Base-by-base conservation (phyloP, 2,888 invertebrate species). In the Heterodera filipjevi region DNA sequence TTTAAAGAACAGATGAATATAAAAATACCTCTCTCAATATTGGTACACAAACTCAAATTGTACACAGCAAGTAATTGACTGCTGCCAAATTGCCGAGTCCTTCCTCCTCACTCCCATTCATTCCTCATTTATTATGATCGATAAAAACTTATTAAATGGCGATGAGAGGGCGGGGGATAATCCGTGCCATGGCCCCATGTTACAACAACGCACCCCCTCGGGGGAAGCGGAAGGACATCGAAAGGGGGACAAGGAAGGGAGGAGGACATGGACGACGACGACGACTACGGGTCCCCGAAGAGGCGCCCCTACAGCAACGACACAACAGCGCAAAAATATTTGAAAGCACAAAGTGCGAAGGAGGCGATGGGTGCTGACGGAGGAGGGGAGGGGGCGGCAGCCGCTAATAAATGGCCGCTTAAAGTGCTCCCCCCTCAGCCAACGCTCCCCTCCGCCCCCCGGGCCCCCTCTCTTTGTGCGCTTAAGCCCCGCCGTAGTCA, bases 331-430 rank as follows among this genome's bases (percentile, higher is more conserved):
- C 59, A 59, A 14, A 59, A 59, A 59, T 59, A 59, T 59, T 59
- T 59, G 10, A 59, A 59, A 22, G 39, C 39, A 39, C 59, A 59
- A 59, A 59, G 59, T 59, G 59, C 27, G 59, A 59, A 59, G 27
- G 59, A 59, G 59, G 59, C 49, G 49, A 12, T 5, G 44, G 44
- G 12, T 44, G 44, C 8, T 5, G 44, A 12, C 44, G 44, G 44
- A 12, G 44, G n/a, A n/a, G 59, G 59, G 59, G 59, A 10, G 59
- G 27, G 1, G 59, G 59, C 22, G 27, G 59, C 59, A 59, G 59
- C 59, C 59, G 59, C 59, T 59, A 59, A 59, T 59, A 59, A 59
- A 59, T 59, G 59, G 59, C 27, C 59, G 59, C 59, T 59, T 59
- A 59, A 59, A 59, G 59, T 59, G 59, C 27, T n/a, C 59, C 27